Percentiles rank a stretch among this genome's conserved stretches.
Evolutionary conservation across 2,888 invertebrate genomes (phyloP).

Genomic region (Chymomyza fuscimana): DNA sequence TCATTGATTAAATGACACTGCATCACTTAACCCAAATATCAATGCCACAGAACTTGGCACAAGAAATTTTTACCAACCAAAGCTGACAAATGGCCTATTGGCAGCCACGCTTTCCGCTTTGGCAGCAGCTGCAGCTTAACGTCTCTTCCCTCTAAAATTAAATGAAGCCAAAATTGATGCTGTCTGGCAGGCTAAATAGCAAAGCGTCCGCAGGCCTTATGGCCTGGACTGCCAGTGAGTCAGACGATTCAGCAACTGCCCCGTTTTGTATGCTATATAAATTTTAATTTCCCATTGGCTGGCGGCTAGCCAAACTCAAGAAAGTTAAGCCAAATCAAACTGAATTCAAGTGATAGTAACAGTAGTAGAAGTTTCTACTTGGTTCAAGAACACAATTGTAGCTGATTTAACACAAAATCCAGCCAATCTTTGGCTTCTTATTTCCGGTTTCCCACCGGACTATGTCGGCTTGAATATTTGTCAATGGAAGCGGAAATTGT

Average conservation of each 20-base stretch:
- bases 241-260: conserved; percentile 38
- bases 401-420: conserved; percentile 69
- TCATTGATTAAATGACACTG: conserved; percentile 61
- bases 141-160: not conserved
- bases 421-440: conserved; percentile 53
- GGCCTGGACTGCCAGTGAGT: conserved; percentile 22
- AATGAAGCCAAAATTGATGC: conserved; percentile 1
- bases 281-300: conserved; percentile 66
- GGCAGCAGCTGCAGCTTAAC: conserved; percentile 27
- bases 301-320: conserved; percentile 51
- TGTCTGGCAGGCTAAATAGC: conserved; percentile 52
- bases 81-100: conserved; percentile 70
- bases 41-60: conserved; percentile 61
- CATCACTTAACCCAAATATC: conserved; percentile 69
- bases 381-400: conserved; percentile 60
- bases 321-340: conserved; percentile 36
- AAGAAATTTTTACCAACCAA: conserved; percentile 39
- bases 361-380: conserved; percentile 11
- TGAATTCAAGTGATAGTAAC: conserved; percentile 20
- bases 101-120: conserved; percentile 63
- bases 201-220: conserved; percentile 41
- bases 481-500: conserved; percentile 44
- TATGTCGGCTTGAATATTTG: conserved; percentile 58
- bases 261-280: conserved; percentile 56
- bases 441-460: not conserved